Base-by-base conservation (phyloP, 2,888 invertebrate genomes). In the Cryptocephalus moraei region DNA sequence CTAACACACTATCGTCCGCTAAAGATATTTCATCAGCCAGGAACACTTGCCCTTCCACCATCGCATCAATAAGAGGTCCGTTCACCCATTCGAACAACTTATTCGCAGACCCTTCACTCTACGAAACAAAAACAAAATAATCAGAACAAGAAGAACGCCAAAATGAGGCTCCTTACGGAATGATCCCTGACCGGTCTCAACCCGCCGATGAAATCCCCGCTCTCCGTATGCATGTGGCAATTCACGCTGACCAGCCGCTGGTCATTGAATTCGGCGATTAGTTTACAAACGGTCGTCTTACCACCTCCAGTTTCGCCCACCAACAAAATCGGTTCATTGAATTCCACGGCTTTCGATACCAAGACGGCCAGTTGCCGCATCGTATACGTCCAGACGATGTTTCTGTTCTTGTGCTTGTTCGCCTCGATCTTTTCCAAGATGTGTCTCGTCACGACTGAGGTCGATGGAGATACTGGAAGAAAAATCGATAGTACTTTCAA, bases 231-330 rank as follows among this genome's bases (percentile, higher is more conserved):
- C 86, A 97, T 91, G 64, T 99, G 99, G 71, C 99, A 99, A 71
- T 97, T 99, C 1, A 97, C 82, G 36, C 89, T 82, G 46, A 84
- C 75, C 36, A 97, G 73, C 45, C 80, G 71, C 45, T 81, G 81
- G 1, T 74, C 69, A 50, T 76, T 79, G 45, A 87, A 74, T 32
- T 80, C 76, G 6, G 94, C 86, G 44, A 91, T 76, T 12, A 95
- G 74, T 73, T 97, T 92, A 60, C 94, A 95, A 4, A 96, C 80
- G 0, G 95, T 95, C 0, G 97, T 97, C 75, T 97, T 97, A 0
- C 97, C 97, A 64, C 95, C 92, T 0, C 95, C 99, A 1, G 99
- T 99, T 65, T 96, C 95, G 9, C 99, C 99, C 1, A 99, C 93
- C 39, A 99, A 73, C 41, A 99, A 71, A 1, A 96, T 88, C 0